A percentile compares a stretch with the other conserved stretches of the same genome.
Evolutionary conservation across 2,113 vertebrate genomes (phyloP).

Genomic region (Oreochromis tanganicae): DNA sequence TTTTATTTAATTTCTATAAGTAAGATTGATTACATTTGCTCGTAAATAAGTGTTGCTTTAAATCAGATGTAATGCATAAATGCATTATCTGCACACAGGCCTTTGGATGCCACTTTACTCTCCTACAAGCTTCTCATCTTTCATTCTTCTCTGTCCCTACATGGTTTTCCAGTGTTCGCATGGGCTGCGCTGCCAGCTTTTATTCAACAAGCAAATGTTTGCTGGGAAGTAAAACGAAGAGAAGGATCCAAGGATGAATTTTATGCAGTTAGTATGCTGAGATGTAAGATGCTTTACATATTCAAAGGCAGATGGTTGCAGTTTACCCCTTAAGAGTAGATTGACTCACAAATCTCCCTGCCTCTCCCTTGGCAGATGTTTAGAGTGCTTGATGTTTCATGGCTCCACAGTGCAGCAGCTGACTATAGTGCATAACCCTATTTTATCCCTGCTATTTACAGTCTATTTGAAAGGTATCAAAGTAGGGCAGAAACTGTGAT

Average conservation of each 20-base stretch:
- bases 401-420: constrained; percentile 16
- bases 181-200: neutral
- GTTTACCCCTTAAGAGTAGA: constrained; percentile 46
- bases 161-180: neutral
- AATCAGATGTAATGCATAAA: neutral
- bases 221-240: neutral
- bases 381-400: constrained; percentile 27
- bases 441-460: constrained; percentile 2
- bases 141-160: neutral
- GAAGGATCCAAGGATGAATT: neutral
- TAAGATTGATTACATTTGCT: neutral
- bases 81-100: neutral
- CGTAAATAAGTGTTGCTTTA: neutral
- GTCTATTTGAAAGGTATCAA: constrained; percentile 12
- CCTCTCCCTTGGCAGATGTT: constrained; percentile 49
- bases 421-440: constrained; percentile 2
- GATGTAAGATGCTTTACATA: constrained; percentile 45
- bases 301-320: constrained; percentile 52
- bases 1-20: neutral
- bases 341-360: constrained; percentile 50
- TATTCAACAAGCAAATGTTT: neutral
- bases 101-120: neutral
- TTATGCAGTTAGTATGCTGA: neutral
- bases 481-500: neutral
- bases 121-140: neutral